Base-by-base conservation (phyloP, 2,797 vertebrate species). In the Cryptoblepharus egeriae region DNA sequence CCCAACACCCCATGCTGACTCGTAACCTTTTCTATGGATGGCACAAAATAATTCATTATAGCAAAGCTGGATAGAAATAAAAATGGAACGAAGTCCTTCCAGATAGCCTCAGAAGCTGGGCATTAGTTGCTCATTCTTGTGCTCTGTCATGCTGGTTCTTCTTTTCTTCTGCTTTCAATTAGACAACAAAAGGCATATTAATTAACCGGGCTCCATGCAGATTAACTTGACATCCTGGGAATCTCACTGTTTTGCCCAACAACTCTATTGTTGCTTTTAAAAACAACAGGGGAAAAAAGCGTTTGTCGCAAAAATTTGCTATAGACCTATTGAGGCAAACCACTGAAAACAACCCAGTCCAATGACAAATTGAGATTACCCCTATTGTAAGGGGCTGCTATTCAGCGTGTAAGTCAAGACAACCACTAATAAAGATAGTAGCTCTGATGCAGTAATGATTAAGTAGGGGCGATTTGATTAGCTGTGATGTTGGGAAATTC, bases 231-330 rank as follows among this genome's bases (percentile, higher is more conserved):
- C 81, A 42, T 24, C 5, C 42, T 35, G 20, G 75, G 35, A 55
- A 3, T 5, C 85, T 80, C 10, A n/a, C 20, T 32, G 70, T n/a
- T 81, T 37, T 26, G 10, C 12, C 37, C 37, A 30, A 88, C 39
- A 77, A 80, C 72, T 69, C 73, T 39, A n/a, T n/a, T n/a, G n/a
- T n/a, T n/a, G n/a, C 86, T 84, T 63, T 49, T 32, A 16, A 35
- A 12, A 35, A 57, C 18, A 13, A 42, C 84, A 73, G 1, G 1
- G 68, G 37, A 30, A 35, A 57, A 49, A 82, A 60, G 6, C 8
- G 2, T 24, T 71, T 1, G 5, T 22, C 26, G 74, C 77, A 77
- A 49, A 39, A 79, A 75, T 77, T 37, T 79, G 16, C 37, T 22
- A 0, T 75, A 22, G n/a, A 10, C n/a, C 30, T n/a, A 13, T 8